Percentiles rank a stretch among this genome's conserved stretches.
Evolutionary conservation across 2,888 invertebrate species (phyloP).

Genomic region (Cosmia pyralina): DNA sequence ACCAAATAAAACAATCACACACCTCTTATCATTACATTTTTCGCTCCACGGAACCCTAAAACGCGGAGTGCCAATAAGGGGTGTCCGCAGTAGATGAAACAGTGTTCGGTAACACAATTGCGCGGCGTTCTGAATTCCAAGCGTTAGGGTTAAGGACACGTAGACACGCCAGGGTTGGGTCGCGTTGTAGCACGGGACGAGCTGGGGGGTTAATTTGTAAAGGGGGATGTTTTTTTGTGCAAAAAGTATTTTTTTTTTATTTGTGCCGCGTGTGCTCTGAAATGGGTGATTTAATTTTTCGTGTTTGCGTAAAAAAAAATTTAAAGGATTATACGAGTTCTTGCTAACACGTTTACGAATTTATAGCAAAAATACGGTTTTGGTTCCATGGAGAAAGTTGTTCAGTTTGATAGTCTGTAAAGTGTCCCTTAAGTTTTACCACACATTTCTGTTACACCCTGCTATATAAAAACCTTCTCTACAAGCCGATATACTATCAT

Average conservation of each 20-base stretch:
- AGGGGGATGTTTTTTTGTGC: constrained; percentile 11
- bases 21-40: constrained; percentile 10
- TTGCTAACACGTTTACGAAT: background rate
- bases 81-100: constrained; percentile 63
- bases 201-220: constrained; percentile 53
- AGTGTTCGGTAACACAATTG: constrained; percentile 70
- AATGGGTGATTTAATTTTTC: constrained; percentile 7
- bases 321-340: background rate
- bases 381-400: too few relatives aligned
- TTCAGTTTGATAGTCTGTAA: too few relatives aligned
- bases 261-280: background rate
- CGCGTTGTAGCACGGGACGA: constrained; percentile 55
- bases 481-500: too few relatives aligned
- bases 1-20: constrained; percentile 22
- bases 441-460: too few relatives aligned
- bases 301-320: background rate
- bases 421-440: too few relatives aligned
- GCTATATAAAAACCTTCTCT: too few relatives aligned
- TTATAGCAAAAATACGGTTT: background rate
- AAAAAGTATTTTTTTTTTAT: background rate
- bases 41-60: constrained; percentile 48
- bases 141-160: constrained; percentile 79
- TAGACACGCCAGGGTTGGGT: constrained; percentile 65
- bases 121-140: constrained; percentile 74
- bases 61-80: constrained; percentile 57